These are phyloP conservation scores for Sebastes iracundus DNA, from an alignment of 2,797 vertebrate genomes.

Conservation along the genomic window DNA sequence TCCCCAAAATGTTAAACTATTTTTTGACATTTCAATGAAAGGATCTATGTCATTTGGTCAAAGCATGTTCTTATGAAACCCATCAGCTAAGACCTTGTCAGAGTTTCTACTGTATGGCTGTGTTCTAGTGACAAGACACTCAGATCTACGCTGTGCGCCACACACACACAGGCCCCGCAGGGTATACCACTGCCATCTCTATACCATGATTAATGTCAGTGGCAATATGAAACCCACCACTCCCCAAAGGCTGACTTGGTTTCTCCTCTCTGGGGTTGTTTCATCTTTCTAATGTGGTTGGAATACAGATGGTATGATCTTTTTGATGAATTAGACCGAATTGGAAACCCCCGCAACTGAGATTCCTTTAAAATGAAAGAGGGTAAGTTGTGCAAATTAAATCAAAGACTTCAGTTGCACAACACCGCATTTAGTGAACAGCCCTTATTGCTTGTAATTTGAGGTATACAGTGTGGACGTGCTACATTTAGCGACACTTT, in stretches of 20 bases:
- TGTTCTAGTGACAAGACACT: not conserved
- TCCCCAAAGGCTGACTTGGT: constrained; percentile 50
- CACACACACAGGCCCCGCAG: not conserved
- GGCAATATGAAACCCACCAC: constrained; percentile 67
- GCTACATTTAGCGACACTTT: not conserved
- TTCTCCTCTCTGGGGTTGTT: constrained; percentile 52
- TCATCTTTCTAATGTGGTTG: constrained; percentile 70
- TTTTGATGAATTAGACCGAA: constrained; percentile 59
- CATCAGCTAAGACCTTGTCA: not conserved
- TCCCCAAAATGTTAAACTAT: not conserved
- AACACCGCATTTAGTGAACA: constrained; percentile 16
- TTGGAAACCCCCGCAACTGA: constrained; percentile 31
- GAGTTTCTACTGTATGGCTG: not conserved
- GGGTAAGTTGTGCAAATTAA: constrained; percentile 33
- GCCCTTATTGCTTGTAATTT: not conserved
- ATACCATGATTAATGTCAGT: constrained; percentile 64
- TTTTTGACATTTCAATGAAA: constrained; percentile 2
- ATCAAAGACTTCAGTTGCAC: constrained; percentile 19
- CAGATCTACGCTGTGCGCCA: not conserved
- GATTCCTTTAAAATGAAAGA: constrained; percentile 47
- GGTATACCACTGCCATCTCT: constrained; percentile 35
- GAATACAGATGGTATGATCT: constrained; percentile 61
- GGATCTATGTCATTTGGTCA: not conserved
- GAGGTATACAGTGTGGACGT: not conserved
- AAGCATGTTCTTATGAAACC: not conserved